Conservation (phyloP, 2,113 vertebrate genomes). For the Micromys minutus region DNA sequence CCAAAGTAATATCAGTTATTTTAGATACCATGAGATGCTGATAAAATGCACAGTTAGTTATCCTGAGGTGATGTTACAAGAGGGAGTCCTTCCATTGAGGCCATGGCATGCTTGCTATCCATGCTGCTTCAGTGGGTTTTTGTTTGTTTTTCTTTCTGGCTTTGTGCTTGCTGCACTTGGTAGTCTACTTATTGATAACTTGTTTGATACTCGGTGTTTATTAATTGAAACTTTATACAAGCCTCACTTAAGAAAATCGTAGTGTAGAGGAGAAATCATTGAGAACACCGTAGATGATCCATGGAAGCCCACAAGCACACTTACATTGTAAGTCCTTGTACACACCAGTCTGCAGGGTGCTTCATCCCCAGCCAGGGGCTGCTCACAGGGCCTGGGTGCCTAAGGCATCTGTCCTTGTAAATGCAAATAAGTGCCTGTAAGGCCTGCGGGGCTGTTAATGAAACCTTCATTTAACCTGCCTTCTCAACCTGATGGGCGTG, state of each 20-base stretch:
- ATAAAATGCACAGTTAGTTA: background rate
- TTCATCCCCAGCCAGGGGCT: background rate
- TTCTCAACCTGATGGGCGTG: constrained; percentile 20
- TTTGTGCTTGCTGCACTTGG: background rate
- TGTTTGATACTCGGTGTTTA: background rate
- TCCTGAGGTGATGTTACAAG: background rate
- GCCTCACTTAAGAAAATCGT: constrained; percentile 2
- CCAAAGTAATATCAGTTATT: background rate
- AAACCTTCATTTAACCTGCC: constrained; percentile 43
- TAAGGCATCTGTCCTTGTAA: constrained; percentile 24
- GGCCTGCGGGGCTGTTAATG: constrained; percentile 29
- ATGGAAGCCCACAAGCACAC: background rate
- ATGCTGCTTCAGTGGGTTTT: background rate
- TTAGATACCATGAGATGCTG: background rate
- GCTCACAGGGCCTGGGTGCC: background rate
- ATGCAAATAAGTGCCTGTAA: constrained; percentile 33
- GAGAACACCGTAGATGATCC: constrained; percentile 27
- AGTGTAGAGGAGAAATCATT: constrained; percentile 12
- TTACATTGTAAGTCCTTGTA: background rate
- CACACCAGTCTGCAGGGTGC: background rate
- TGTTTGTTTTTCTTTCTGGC: background rate
- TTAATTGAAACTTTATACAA: constrained; percentile 43
- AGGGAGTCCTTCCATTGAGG: background rate
- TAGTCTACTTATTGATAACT: background rate
- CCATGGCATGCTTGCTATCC: background rate